Evolutionary conservation across 1,140 invertebrate genomes (phyloP).

Genomic region (Drosophila obscura): DNA sequence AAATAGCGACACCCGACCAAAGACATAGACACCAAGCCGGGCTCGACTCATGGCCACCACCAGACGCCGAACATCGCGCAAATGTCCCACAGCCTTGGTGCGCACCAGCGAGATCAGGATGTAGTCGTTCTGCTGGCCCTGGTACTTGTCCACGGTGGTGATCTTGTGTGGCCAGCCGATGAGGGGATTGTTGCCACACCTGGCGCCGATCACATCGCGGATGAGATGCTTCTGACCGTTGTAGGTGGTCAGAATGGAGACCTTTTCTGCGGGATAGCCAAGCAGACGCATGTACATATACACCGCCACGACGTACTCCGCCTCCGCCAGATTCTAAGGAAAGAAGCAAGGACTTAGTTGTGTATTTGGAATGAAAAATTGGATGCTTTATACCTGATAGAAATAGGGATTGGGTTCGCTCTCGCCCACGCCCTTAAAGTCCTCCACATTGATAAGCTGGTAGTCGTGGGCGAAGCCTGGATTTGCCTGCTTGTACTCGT

Average conservation of each 20-base stretch:
- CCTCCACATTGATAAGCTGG: constrained; percentile 98
- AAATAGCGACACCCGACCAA: constrained; percentile 96
- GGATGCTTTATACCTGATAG: constrained; percentile 90
- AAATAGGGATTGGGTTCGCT: constrained; percentile 99
- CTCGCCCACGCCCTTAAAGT: constrained; percentile 98
- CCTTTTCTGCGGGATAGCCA: constrained; percentile 98
- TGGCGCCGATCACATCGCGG: constrained; percentile 96
- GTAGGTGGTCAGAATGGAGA: constrained; percentile 99
- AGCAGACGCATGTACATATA: constrained; percentile 99
- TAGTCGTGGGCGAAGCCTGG: constrained; percentile 96
- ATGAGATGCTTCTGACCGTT: constrained; percentile 99
- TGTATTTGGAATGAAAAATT: not conserved
- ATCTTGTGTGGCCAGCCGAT: constrained; percentile 97
- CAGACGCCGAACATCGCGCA: constrained; percentile 97
- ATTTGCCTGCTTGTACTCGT: constrained; percentile 95
- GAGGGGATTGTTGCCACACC: constrained; percentile 98
- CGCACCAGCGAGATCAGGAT: constrained; percentile 98
- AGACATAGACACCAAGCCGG: constrained; percentile 98
- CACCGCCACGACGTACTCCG: constrained; percentile 98
- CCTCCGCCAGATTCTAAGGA: constrained; percentile 97
- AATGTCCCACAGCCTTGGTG: constrained; percentile 97
- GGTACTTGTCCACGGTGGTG: constrained; percentile 99
- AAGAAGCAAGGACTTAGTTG: not conserved
- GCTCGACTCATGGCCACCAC: constrained; percentile 99
- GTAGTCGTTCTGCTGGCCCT: constrained; percentile 99